These are phyloP conservation scores for Malacosoma neustria DNA, from an alignment of 2,888 invertebrate genomes.

Conservation along the genomic window DNA sequence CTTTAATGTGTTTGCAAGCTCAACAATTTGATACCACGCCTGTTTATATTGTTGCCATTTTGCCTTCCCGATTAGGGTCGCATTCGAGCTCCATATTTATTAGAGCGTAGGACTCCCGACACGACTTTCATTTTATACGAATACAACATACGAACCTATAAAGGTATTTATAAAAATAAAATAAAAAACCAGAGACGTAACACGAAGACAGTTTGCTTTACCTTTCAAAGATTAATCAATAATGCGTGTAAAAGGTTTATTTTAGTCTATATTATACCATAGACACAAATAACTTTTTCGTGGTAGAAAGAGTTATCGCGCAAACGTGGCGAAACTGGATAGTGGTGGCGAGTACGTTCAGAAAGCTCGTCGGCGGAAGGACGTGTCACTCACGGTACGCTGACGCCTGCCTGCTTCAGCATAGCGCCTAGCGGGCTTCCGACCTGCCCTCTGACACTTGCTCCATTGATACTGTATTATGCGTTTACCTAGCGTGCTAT, in stretches of 20 bases:
- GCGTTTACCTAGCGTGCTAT: conserved; percentile 23
- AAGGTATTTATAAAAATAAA: too few species aligned
- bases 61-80: conserved; percentile 70
- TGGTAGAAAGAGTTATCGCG: conserved; percentile 19
- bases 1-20: conserved; percentile 69
- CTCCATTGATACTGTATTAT: conserved; percentile 33
- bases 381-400: conserved; percentile 57
- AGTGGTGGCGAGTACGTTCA: conserved; percentile 30
- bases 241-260: conserved; percentile 9
- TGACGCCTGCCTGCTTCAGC: conserved; percentile 59
- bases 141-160: conserved; percentile 47
- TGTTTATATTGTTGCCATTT: conserved; percentile 69
- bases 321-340: conserved; percentile 36
- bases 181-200: conserved; percentile 25
- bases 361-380: conserved; percentile 56
- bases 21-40: conserved; percentile 66
- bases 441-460: conserved; percentile 54
- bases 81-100: conserved; percentile 67
- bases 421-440: conserved; percentile 48
- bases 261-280: not conserved
- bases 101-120: conserved; percentile 62
- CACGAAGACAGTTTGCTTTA: conserved; percentile 36
- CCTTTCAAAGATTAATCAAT: conserved; percentile 32
- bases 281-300: conserved; percentile 8
- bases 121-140: conserved; percentile 65